Evolutionary conservation across 2,888 invertebrate genomes (phyloP).

Genomic region (Arge pagana): DNA sequence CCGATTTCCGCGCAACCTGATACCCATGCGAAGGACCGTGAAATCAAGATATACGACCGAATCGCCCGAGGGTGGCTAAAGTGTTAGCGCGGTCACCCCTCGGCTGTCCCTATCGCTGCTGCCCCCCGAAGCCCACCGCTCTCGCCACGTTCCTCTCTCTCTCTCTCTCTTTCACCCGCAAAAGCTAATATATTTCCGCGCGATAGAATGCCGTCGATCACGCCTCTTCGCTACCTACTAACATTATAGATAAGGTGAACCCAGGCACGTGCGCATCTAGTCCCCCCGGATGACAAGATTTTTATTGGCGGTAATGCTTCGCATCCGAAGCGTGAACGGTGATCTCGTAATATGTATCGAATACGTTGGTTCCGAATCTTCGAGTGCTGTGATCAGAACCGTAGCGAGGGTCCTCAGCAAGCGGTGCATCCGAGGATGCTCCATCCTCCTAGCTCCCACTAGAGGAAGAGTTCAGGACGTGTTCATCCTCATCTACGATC

Average conservation of each 20-base stretch:
- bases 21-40: conserved; percentile 56
- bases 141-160: conserved; percentile 7
- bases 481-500: no score
- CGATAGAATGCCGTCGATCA: conserved; percentile 32
- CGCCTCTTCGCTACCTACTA: conserved; percentile 24
- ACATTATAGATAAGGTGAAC: conserved; percentile 13
- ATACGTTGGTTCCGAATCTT: no score
- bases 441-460: no score
- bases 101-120: conserved; percentile 10
- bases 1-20: conserved; percentile 57
- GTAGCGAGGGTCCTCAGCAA: no score
- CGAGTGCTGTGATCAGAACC: no score
- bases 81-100: conserved; percentile 13
- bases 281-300: conserved; percentile 45
- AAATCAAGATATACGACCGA: conserved; percentile 56
- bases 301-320: conserved; percentile 47
- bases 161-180: conserved; percentile 4
- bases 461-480: no score
- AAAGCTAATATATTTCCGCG: conserved; percentile 49
- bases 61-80: conserved; percentile 30
- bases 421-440: no score
- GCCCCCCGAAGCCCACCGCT: background rate
- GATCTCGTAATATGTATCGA: no score
- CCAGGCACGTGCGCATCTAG: conserved; percentile 42
- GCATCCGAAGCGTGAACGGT: conserved; percentile 19